Base-by-base conservation (phyloP, 2,888 invertebrate genomes). In the Pocota personata region DNA sequence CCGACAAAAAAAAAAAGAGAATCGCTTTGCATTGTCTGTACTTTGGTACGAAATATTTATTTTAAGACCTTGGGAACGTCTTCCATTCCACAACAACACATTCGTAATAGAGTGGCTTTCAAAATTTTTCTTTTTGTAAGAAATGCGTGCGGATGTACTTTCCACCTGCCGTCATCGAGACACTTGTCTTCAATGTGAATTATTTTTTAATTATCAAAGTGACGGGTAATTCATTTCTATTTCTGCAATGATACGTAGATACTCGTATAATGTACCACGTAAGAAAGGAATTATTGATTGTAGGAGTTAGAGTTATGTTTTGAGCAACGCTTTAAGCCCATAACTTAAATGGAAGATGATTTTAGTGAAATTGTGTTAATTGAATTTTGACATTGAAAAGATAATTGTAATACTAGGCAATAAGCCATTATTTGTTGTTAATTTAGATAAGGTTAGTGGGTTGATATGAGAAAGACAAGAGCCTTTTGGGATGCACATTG, bases 1-100 rank as follows among this genome's bases (percentile, higher is more conserved):
- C 5, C 27, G 8, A 35, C 19, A 35, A 14, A 14, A 30, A 32
- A 19, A 55, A 24, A 40, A 40, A 40, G 48, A 48, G 21, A 21
- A 50, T 50, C 50, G 27, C 24, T 27, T 50, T 50, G 43, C 62
- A 62, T 43, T 19, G 30, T 46, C 3, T 27, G 16, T 35, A 62
- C 16, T 24, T 8, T 60, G 21, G 40, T 60, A 37, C n/a, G 40
- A 40, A 24, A 12, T 27, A 30, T 43, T 62, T 62, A 46, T 27
- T 62, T 62, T 27, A 30, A 62, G 62, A 62, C 62, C 62, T 62
- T 62, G 62, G 62, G 62, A 62, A 62, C 16, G 16, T 46, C 43
- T 27, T 60, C 1, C 46, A 37, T 8, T 58, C 37, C 58, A 58
- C 21, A 21, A n/a, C 40, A n/a, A 58, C 60, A 40, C 40, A 12